These are phyloP conservation scores for Leucania comma DNA, from an alignment of 2,888 invertebrate genomes.

Conservation along the genomic window DNA sequence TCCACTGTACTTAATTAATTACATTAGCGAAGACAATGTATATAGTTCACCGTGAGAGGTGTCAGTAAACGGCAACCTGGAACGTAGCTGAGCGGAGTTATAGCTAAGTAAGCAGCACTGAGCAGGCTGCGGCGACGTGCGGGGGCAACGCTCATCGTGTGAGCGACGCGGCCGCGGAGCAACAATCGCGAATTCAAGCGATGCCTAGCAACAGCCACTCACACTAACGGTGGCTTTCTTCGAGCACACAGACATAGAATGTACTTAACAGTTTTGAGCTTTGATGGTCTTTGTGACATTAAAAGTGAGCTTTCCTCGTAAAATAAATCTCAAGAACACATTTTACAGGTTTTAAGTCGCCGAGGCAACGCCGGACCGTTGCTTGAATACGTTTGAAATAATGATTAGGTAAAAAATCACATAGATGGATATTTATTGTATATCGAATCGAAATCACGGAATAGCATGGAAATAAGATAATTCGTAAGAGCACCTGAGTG, in stretches of 20 bases:
- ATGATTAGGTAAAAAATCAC: constrained; percentile 66
- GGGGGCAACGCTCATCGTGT: constrained; percentile 90
- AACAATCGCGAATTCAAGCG: constrained; percentile 88
- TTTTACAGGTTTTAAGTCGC: constrained; percentile 49
- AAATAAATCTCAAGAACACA: constrained; percentile 63
- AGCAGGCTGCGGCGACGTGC: constrained; percentile 69
- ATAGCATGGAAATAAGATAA: constrained; percentile 84
- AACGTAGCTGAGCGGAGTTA: constrained; percentile 64
- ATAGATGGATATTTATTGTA: constrained; percentile 64
- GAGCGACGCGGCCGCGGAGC: constrained; percentile 85
- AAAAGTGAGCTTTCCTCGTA: constrained; percentile 71
- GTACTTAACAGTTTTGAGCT: constrained; percentile 77
- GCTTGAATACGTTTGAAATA: constrained; percentile 73
- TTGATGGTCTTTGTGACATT: constrained; percentile 77
- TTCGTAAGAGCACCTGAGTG: constrained; percentile 75
- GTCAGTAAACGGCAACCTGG: constrained; percentile 73
- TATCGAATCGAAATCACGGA: constrained; percentile 80
- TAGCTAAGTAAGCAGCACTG: constrained; percentile 62
- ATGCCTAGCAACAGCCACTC: constrained; percentile 88
- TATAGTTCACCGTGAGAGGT: constrained; percentile 75
- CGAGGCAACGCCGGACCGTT: constrained; percentile 63
- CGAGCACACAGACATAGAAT: constrained; percentile 78
- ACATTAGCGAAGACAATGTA: constrained; percentile 70
- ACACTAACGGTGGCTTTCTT: constrained; percentile 83
- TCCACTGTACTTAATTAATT: constrained; percentile 65